Percentiles rank a stretch among this genome's conserved stretches.
phyloP scores from a whole-genome alignment of 92 coral and sea anemone species.

The Zoanthus sansibaricus region DNA sequence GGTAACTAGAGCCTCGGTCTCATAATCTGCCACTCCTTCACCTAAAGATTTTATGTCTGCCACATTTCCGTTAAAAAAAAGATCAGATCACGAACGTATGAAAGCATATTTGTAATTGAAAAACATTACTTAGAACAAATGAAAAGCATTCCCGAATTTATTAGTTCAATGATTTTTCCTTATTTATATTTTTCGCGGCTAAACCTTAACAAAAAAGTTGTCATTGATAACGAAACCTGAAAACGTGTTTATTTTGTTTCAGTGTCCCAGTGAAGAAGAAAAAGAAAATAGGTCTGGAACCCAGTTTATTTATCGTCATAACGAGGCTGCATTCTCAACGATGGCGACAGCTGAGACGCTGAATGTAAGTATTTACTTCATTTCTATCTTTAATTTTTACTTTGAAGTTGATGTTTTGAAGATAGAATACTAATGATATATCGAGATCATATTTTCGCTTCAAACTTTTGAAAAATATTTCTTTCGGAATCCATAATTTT shows the following conservation, averaged over 20 bases:
- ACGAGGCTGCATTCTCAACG: slow-evolving; percentile 96
- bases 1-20: slow-evolving; percentile 45
- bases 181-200: neutral
- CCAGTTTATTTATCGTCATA: slow-evolving; percentile 64
- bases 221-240: neutral
- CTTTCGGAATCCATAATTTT: slow-evolving; percentile 15
- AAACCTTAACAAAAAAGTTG: neutral
- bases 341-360: slow-evolving; percentile 99
- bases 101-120: slow-evolving; percentile 9
- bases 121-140: slow-evolving; percentile 3
- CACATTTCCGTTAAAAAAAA: slow-evolving; percentile 24
- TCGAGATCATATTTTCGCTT: slow-evolving; percentile 8
- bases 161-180: neutral
- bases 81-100: slow-evolving; percentile 34
- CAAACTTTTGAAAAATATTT: slow-evolving; percentile 9
- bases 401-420: slow-evolving; percentile 49
- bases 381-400: slow-evolving; percentile 78
- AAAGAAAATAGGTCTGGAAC: slow-evolving; percentile 46
- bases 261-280: slow-evolving; percentile 12
- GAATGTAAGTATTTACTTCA: slow-evolving; percentile 90
- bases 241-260: neutral
- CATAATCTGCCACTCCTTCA: slow-evolving; percentile 19
- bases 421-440: slow-evolving; percentile 24
- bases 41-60: slow-evolving; percentile 14
- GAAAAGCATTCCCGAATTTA: neutral